These are phyloP conservation scores for Ailurus styani DNA, from an alignment of 2,113 vertebrate genomes.

Conservation along the genomic window DNA sequence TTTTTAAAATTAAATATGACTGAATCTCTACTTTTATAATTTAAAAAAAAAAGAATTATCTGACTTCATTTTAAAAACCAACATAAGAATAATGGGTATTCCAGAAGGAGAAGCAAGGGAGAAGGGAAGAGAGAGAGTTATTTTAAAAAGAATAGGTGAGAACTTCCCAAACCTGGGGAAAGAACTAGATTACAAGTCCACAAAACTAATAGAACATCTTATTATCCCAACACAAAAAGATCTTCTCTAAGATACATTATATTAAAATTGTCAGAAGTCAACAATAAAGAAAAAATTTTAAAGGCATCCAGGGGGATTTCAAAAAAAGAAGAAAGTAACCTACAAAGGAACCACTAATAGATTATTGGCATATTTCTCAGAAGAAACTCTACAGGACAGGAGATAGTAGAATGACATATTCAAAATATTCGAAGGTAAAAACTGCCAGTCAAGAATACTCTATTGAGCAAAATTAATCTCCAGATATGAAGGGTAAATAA, in stretches of 20 bases:
- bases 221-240: neutral
- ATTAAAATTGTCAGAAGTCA: neutral
- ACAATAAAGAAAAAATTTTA: neutral
- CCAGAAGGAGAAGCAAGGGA: neutral
- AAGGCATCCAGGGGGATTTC: neutral
- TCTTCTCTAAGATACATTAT: neutral
- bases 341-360: neutral
- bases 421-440: neutral
- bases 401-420: neutral
- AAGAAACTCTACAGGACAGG: neutral
- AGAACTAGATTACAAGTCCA: neutral
- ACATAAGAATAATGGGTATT: neutral
- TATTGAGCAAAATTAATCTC: neutral
- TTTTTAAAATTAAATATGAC: too few species aligned
- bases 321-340: rapidly evolving
- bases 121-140: neutral
- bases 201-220: neutral
- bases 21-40: too few species aligned
- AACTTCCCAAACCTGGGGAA: neutral
- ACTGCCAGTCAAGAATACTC: neutral
- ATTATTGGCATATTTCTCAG: neutral
- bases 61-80: neutral
- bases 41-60: too few species aligned
- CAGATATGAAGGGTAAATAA: neutral
- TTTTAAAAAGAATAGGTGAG: neutral